Evolutionary conservation across 2,888 invertebrate genomes (phyloP), one percentile per base, ranked within the genome.

Genomic region (Agriopis aurantiaria): DNA sequence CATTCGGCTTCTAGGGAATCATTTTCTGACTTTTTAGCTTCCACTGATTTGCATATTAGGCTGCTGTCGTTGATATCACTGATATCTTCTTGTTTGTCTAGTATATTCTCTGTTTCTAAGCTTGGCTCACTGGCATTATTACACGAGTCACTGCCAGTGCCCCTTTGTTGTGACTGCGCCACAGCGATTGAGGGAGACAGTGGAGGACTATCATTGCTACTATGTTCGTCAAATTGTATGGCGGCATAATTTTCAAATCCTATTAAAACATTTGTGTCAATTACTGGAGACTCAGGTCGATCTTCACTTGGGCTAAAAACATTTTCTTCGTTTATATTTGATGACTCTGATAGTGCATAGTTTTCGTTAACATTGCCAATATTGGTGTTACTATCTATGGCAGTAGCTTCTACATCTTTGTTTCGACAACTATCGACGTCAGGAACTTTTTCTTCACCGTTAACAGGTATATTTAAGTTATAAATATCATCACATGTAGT

Each of bases 401-500:
- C 3, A 17, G 40, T 57, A n/a, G 4, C 43, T 51, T 65, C 40
- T 10, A 14, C 7, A n/a, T 8, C 14, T 17, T 46, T 9, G 46
- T 59, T 59, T 23, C 9, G 5, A n/a, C n/a, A 14, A 9, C 17
- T 17, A 12, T 45, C 9, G 14, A 9, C 3, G 6, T 57, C 43
- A 14, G n/a, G 33, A 12, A 40, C 8, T 52, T 61, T 40, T 1
- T 61, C 40, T 45, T 56, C 51, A 1, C n/a, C 51, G 8, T 11
- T 23, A 14, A 33, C 41, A 3, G 23, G 14, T 14, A 52, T n/a
- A 53, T 68, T 52, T 3, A 41, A 11, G 46, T 46, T 40, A n/a
- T 63, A 52, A 46, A 58, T 52, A 23, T 58, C 62, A 57, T 62
- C 23, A 62, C 57, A 68, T 45, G 8, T 52, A 49, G 17, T 62